Conservation (phyloP, 2,888 invertebrate species). For the Eupithecia dodoneata region DNA sequence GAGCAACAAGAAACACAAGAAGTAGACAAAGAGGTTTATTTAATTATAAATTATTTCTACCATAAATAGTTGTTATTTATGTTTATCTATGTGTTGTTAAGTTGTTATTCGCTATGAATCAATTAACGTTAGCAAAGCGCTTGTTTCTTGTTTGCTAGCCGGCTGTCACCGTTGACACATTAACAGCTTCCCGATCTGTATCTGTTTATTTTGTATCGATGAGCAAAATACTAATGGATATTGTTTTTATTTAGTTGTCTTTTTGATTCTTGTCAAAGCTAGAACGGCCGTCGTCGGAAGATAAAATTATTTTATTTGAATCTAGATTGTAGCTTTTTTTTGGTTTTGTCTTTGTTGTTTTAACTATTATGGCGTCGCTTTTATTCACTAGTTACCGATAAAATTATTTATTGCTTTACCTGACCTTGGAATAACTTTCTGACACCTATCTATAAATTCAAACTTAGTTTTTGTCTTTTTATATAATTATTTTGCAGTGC, state of each 20-base stretch:
- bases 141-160: conserved; percentile 10
- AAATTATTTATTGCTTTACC: no score
- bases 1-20: no score
- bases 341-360: neutral
- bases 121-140: conserved; percentile 18
- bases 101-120: conserved; percentile 17
- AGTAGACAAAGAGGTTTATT: neutral
- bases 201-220: neutral
- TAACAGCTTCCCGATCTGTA: conserved; percentile 21
- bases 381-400: neutral
- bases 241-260: neutral
- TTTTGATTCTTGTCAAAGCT: neutral
- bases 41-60: neutral
- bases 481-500: no score
- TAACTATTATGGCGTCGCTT: neutral
- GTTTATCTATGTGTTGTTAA: neutral
- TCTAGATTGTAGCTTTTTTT: neutral
- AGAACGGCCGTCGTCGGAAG: neutral
- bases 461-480: no score
- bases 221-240: conserved; percentile 1
- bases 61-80: conserved; percentile 1
- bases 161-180: conserved; percentile 24
- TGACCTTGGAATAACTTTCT: no score
- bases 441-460: no score
- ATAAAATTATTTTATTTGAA: neutral